Base-by-base conservation (phyloP, 2,888 invertebrate species). In the Catocala fraxini region DNA sequence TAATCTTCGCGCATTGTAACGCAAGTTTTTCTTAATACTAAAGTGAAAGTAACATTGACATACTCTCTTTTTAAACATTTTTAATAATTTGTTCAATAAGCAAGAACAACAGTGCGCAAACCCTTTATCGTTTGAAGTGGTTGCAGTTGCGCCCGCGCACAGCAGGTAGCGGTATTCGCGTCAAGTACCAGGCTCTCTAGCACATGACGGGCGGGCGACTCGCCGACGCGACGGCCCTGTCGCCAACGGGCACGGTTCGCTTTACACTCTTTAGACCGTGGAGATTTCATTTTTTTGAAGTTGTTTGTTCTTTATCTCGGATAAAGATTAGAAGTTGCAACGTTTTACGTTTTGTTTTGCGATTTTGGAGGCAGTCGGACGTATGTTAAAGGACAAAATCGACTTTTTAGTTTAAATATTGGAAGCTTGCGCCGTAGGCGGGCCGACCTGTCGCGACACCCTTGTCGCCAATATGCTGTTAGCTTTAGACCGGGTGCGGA, bases 61-160 rank as follows among this genome's bases (percentile, higher is more conserved):
- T 52, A 51, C 63, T 54, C 53, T 64, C 46, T 64, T 57, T 64
- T 59, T 54, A 60, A 64, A 58, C 54, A 51, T 59, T 65, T 70
- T 65, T 61, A 56, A 47, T 54, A 68, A 72, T 71, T 60, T 75
- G 51, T 56, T 51, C 55, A 70, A 76, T 79, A 77, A 77, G 66
- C 61, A 70, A 68, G 83, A 82, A 83, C 81, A 85, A 87, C 85
- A 74, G 80, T 77, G 56, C 81, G 62, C 62, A 71, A 82, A 81
- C 87, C 89, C 89, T 87, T 86, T 86, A 87, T 70, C 74, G 82
- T 77, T 74, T 87, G 81, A 84, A 89, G 89, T 87, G 86, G 83
- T 65, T 78, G 64, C 63, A 73, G 63, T 74, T 75, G 75, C 77
- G 87, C 80, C 81, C 61, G 80, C 77, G 85, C 90, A 88, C 13